These are phyloP conservation scores for silkworm (Bombyx mori) DNA, from an alignment of 1,140 invertebrate species.

Conservation along the genomic window DNA sequence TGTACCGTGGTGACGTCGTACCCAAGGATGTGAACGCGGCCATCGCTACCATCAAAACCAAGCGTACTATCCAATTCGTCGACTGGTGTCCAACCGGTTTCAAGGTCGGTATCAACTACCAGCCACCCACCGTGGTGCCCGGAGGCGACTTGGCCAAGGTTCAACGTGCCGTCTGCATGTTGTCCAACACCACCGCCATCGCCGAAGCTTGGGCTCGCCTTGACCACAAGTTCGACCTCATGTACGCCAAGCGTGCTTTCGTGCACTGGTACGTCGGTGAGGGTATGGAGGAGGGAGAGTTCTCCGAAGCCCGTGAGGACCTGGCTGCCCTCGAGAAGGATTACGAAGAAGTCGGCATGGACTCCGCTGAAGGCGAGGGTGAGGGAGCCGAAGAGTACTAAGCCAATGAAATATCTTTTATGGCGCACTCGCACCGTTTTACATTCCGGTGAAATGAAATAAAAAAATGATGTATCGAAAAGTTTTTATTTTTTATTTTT, in stretches of 20 bases:
- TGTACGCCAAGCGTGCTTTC: slow-evolving; percentile 89
- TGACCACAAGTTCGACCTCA: slow-evolving; percentile 89
- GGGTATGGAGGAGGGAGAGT: slow-evolving; percentile 91
- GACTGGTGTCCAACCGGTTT: slow-evolving; percentile 94
- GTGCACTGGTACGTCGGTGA: slow-evolving; percentile 91
- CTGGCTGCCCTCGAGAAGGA: slow-evolving; percentile 90
- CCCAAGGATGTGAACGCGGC: slow-evolving; percentile 87
- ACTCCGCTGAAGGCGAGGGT: slow-evolving; percentile 81
- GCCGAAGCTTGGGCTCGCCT: slow-evolving; percentile 84
- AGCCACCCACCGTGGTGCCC: slow-evolving; percentile 86
- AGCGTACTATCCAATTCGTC: slow-evolving; percentile 89
- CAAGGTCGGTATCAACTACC: slow-evolving; percentile 87
- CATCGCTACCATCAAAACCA: slow-evolving; percentile 89
- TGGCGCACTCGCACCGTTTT: slow-evolving; percentile 37
- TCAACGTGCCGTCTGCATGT: slow-evolving; percentile 81
- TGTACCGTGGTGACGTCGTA: slow-evolving; percentile 84
- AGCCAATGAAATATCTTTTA: slow-evolving; percentile 25
- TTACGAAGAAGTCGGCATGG: slow-evolving; percentile 87
- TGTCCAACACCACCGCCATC: slow-evolving; percentile 88
- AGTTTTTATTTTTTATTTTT: background rate
- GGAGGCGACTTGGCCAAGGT: slow-evolving; percentile 85
- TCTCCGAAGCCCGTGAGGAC: slow-evolving; percentile 90
- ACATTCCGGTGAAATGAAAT: slow-evolving; percentile 53
- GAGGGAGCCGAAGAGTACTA: slow-evolving; percentile 82
- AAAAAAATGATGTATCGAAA: slow-evolving; percentile 19